Evolutionary conservation across 2,113 vertebrate genomes (phyloP).

Genomic region (Elanus axillaris): DNA sequence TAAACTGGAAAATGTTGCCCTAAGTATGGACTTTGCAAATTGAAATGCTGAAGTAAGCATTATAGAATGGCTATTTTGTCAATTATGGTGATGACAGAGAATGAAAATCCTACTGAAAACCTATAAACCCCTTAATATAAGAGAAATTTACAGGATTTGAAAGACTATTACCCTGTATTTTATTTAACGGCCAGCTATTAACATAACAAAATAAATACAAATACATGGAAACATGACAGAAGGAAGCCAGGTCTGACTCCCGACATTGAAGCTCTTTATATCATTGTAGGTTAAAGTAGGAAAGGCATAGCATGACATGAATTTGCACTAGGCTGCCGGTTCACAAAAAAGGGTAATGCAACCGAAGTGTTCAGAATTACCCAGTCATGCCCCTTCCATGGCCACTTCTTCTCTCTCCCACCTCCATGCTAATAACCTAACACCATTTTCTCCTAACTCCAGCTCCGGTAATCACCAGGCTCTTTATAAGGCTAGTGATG

Average conservation of each 20-base stretch:
- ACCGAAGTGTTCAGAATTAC: background rate
- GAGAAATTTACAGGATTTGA: background rate
- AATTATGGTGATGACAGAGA: background rate
- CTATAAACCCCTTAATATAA: background rate
- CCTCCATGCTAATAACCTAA: background rate
- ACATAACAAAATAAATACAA: background rate
- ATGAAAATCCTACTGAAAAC: background rate
- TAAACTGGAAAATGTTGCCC: background rate
- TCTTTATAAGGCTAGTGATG: background rate
- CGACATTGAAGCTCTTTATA: background rate
- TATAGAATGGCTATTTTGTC: background rate
- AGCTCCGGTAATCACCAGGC: background rate
- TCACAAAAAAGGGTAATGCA: background rate
- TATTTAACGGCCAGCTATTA: background rate
- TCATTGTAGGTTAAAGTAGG: background rate
- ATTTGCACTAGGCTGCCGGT: background rate
- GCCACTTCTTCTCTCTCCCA: background rate
- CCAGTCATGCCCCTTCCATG: accelerated
- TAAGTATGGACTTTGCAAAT: background rate
- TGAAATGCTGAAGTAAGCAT: background rate
- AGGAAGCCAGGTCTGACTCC: background rate
- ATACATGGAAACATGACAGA: background rate
- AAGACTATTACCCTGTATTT: background rate
- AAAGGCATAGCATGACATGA: accelerated
- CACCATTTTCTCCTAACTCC: background rate